Percentiles rank a stretch among this genome's conserved stretches.
phyloP scores from a whole-genome alignment of 2,888 invertebrate species.

The Phytoseiulus persimilis region DNA sequence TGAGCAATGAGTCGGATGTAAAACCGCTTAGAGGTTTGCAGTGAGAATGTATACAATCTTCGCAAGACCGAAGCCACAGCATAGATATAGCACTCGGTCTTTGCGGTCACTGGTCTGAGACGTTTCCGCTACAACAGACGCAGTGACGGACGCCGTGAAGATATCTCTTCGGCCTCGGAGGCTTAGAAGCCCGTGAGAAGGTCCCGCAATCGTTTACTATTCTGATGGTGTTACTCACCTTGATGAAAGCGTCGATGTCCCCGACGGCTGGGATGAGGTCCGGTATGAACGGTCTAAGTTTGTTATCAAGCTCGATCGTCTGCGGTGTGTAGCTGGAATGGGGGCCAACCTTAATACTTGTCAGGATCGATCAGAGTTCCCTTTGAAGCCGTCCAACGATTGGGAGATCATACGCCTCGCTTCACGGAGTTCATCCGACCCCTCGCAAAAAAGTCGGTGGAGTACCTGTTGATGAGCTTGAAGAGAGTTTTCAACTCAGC shows the following conservation, averaged over 20 bases:
- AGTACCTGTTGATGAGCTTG: conserved; percentile 78
- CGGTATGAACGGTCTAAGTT: conserved; percentile 85
- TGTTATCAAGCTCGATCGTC: conserved; percentile 76
- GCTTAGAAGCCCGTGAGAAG: too few species aligned
- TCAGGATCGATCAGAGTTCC: not conserved
- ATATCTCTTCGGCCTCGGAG: too few species aligned
- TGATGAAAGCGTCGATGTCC: conserved; percentile 95
- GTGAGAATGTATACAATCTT: too few species aligned
- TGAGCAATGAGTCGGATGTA: too few species aligned
- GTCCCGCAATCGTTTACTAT: too few species aligned
- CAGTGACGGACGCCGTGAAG: not conserved
- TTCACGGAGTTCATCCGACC: too few species aligned
- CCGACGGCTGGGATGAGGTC: conserved; percentile 97
- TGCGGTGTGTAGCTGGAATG: conserved; percentile 75
- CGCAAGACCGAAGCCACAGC: too few species aligned
- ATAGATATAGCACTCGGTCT: too few species aligned
- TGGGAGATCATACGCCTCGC: too few species aligned
- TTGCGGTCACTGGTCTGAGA: not conserved
- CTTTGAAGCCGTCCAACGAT: too few species aligned
- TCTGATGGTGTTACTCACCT: conserved; percentile 55
- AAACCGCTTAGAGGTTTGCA: too few species aligned
- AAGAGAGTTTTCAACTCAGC: conserved; percentile 83
- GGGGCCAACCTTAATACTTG: not conserved
- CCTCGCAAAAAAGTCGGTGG: too few species aligned
- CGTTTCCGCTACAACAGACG: not conserved